Percentiles rank a stretch among this genome's conserved stretches.
Conservation (phyloP, 1,140 invertebrate species). For the Ceratoteleas bidentatus region DNA sequence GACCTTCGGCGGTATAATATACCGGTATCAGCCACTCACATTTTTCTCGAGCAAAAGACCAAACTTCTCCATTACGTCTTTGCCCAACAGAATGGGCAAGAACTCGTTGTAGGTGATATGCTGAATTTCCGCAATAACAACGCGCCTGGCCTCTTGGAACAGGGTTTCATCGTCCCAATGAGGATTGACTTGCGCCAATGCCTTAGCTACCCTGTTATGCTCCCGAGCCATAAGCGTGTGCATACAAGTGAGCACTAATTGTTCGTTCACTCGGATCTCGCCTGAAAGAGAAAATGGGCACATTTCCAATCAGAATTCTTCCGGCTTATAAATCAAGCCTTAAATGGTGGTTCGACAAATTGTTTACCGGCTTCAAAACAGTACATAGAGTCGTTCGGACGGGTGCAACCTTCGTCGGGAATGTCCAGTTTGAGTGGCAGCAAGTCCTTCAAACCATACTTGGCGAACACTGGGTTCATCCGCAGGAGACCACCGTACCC, state of each 20-base stretch:
- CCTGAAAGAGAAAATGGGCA: conserved; percentile 81
- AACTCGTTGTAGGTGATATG: conserved; percentile 98
- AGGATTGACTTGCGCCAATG: conserved; percentile 90
- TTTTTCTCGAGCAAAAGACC: conserved; percentile 91
- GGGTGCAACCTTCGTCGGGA: conserved; percentile 95
- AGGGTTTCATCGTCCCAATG: conserved; percentile 97
- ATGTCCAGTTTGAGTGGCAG: conserved; percentile 94
- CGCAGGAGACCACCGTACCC: conserved; percentile 89
- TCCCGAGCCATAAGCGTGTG: conserved; percentile 94
- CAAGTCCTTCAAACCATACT: conserved; percentile 93
- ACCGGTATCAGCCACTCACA: conserved; percentile 78
- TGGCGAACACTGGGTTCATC: conserved; percentile 93
- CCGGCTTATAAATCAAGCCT: too few relatives aligned
- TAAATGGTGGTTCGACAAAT: background rate
- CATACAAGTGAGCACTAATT: conserved; percentile 93
- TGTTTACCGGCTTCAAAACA: conserved; percentile 93
- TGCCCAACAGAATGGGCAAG: conserved; percentile 94
- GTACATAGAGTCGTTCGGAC: conserved; percentile 92
- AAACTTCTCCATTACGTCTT: conserved; percentile 96
- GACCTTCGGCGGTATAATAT: too few relatives aligned
- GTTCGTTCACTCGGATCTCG: conserved; percentile 96
- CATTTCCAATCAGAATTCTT: background rate
- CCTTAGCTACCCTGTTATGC: conserved; percentile 92
- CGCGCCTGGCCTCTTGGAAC: conserved; percentile 94
- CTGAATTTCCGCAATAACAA: conserved; percentile 94